A percentile compares a stretch with the other conserved stretches of the same genome.
phyloP scores from a whole-genome alignment of 2,888 invertebrate species.

The Rhimphoctona megacephalus region DNA sequence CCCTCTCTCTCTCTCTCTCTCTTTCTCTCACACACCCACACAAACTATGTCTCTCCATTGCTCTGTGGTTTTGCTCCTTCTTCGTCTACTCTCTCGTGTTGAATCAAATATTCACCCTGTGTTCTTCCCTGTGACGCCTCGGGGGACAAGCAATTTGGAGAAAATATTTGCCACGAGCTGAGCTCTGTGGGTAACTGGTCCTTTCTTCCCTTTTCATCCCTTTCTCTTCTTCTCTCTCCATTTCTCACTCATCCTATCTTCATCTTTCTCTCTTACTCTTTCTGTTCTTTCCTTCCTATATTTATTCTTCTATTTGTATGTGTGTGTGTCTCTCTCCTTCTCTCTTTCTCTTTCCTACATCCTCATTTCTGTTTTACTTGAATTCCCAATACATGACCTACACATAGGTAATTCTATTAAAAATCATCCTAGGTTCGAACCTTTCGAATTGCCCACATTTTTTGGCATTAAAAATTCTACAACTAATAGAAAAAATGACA shows the following conservation, averaged over 20 bases:
- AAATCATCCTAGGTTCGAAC: background rate
- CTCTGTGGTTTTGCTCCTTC: conserved; percentile 43
- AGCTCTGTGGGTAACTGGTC: conserved; percentile 10
- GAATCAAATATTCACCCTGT: conserved; percentile 66
- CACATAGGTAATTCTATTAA: background rate
- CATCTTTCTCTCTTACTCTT: background rate
- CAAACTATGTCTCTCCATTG: background rate
- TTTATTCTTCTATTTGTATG: background rate
- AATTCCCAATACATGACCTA: background rate
- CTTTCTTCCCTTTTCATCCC: background rate
- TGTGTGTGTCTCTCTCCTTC: background rate
- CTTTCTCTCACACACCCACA: background rate
- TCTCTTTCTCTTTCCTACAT: background rate
- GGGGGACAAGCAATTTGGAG: conserved; percentile 66
- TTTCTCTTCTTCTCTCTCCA: conserved; percentile 35
- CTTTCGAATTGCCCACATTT: background rate
- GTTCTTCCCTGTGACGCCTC: conserved; percentile 52
- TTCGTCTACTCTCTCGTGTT: conserved; percentile 34
- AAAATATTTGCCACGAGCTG: conserved; percentile 61
- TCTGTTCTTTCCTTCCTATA: background rate
- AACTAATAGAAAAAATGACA: background rate
- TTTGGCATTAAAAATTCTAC: background rate
- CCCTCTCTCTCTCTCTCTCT: conserved; percentile 12
- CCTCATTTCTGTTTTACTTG: conserved; percentile 21
- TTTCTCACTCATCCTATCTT: background rate